Percentiles rank a stretch among this genome's conserved stretches.
phyloP scores from a whole-genome alignment of 2,113 vertebrate genomes.

The Fregetta grallaria region DNA sequence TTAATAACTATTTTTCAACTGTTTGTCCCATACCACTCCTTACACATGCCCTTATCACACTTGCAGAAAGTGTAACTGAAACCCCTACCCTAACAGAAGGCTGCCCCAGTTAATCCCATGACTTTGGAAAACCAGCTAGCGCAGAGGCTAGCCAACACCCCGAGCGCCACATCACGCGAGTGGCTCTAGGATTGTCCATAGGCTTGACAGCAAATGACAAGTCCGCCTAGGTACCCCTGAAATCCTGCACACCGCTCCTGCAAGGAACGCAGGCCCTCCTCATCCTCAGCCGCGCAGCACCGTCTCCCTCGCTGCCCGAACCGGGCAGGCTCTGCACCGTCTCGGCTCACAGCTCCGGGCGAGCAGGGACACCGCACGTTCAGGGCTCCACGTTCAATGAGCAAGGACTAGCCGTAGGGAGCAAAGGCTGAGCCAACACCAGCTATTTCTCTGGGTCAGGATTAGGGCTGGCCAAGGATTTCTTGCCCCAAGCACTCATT shows the following conservation, averaged over 20 bases:
- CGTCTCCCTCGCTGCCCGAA: not conserved
- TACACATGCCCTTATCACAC: not conserved
- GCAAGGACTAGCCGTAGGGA: not conserved
- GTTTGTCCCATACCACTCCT: not conserved
- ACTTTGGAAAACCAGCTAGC: not conserved
- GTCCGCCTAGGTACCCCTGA: not conserved
- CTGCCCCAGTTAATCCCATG: not conserved
- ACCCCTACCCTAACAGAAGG: not conserved
- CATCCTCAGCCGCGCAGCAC: fast-evolving
- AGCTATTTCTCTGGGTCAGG: not conserved
- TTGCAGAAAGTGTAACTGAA: not conserved
- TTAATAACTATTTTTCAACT: not conserved
- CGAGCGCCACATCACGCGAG: not conserved
- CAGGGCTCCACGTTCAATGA: not conserved
- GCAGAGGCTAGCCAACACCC: not conserved
- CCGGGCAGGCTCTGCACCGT: fast-evolving
- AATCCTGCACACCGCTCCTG: fast-evolving
- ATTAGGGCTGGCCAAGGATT: not conserved
- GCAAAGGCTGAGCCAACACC: not conserved
- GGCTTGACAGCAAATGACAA: not conserved
- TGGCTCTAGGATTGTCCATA: not conserved
- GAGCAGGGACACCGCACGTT: fast-evolving
- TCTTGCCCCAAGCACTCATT: not conserved
- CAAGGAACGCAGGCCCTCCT: not conserved
- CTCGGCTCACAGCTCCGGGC: fast-evolving